Conservation (phyloP, 2,888 invertebrate species). For the Euspilapteryx auroguttella region DNA sequence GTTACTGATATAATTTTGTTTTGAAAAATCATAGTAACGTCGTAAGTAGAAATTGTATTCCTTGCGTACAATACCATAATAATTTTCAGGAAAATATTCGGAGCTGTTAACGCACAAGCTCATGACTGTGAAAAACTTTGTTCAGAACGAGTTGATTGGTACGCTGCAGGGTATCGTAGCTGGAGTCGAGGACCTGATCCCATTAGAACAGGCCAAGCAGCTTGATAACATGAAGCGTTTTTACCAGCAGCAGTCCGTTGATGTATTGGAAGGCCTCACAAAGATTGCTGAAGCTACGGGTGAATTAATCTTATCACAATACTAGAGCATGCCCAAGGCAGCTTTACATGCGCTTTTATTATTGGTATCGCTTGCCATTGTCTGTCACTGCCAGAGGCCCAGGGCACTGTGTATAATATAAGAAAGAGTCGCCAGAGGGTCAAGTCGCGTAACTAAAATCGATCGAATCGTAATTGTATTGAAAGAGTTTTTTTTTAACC, state of each 20-base stretch:
- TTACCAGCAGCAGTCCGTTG: slow-evolving; percentile 25
- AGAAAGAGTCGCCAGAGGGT: too few relatives aligned
- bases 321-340: too few relatives aligned
- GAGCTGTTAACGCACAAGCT: slow-evolving; percentile 28
- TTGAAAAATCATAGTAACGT: too few relatives aligned
- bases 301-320: slow-evolving; percentile 12
- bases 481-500: too few relatives aligned
- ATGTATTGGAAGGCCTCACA: slow-evolving; percentile 40
- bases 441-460: too few relatives aligned
- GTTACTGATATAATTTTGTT: too few relatives aligned
- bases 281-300: slow-evolving; percentile 65
- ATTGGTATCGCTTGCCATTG: too few relatives aligned
- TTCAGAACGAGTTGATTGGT: slow-evolving; percentile 40
- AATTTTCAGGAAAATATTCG: slow-evolving; percentile 30
- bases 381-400: too few relatives aligned
- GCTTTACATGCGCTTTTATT: too few relatives aligned
- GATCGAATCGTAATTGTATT: too few relatives aligned
- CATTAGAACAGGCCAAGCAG: slow-evolving; percentile 12
- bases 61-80: background rate
- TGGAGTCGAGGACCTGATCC: slow-evolving; percentile 28
- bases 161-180: slow-evolving; percentile 28
- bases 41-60: background rate
- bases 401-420: too few relatives aligned
- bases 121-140: slow-evolving; percentile 29
- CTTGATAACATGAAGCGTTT: too few relatives aligned